Conservation (phyloP, 1,140 invertebrate species). For the Eumaeus atala region DNA sequence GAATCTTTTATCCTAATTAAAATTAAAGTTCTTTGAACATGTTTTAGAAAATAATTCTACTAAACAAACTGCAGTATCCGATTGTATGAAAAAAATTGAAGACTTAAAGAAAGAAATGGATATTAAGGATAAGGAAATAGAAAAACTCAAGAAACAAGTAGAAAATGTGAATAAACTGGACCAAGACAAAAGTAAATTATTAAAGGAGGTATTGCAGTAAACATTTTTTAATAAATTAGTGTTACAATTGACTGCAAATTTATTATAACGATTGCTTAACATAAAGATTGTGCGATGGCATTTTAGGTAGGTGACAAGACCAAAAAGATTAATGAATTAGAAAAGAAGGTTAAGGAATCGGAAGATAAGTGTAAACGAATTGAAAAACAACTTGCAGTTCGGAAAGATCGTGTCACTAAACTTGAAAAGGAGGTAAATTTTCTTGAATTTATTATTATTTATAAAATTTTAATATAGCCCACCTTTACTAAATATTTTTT, state of each 20-base stretch:
- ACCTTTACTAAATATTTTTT: no score
- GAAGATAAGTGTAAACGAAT: slow-evolving; percentile 78
- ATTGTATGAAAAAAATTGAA: slow-evolving; percentile 74
- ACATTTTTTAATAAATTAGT: neutral
- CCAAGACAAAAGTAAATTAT: slow-evolving; percentile 71
- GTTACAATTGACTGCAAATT: no score
- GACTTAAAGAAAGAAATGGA: slow-evolving; percentile 74
- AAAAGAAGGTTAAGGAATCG: slow-evolving; percentile 76
- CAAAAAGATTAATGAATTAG: slow-evolving; percentile 75
- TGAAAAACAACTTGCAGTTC: slow-evolving; percentile 73
- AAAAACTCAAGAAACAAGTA: slow-evolving; percentile 75
- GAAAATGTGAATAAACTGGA: slow-evolving; percentile 64
- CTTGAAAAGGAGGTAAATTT: slow-evolving; percentile 76
- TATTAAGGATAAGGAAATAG: slow-evolving; percentile 75
- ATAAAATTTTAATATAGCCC: no score
- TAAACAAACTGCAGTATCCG: slow-evolving; percentile 71
- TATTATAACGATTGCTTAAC: neutral
- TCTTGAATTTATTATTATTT: neutral
- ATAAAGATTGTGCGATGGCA: slow-evolving; percentile 4
- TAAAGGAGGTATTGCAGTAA: slow-evolving; percentile 60
- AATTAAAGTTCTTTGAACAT: neutral
- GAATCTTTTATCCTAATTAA: no score
- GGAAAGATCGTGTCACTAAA: slow-evolving; percentile 77
- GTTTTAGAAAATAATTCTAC: slow-evolving; percentile 13
- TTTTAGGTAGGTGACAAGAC: slow-evolving; percentile 75